Base-by-base conservation (phyloP, 2,797 vertebrate species). In the Acrocephalus scirpaceus region DNA sequence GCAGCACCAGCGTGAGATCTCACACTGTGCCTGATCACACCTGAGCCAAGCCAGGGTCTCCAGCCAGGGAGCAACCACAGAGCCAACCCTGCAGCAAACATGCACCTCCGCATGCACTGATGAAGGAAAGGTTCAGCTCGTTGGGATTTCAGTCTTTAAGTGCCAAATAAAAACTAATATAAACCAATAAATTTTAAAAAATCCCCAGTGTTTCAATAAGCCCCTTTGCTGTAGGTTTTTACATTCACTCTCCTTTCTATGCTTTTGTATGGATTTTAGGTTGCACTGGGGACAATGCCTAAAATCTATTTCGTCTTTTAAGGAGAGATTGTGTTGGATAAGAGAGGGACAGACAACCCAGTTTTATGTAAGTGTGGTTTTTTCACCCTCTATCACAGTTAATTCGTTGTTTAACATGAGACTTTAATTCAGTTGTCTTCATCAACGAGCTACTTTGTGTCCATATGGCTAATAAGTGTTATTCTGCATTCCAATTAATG, bases 381-480 rank as follows among this genome's bases (percentile, higher is more conserved):
- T 95, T 93, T 60, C 79, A 88, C 66, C 65, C 73, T 74, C 17
- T 83, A 74, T 92, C 71, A 90, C 77, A 94, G 82, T 76, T 88
- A 96, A 96, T 95, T 95, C 86, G 69, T 90, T 92, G 86, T 96
- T 96, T 91, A 81, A 83, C 88, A 75, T 48, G 73, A 89, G 48
- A 62, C 77, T 95, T 93, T 96, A 97, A 96, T 95, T 95, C 92
- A 84, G 70, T 96, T 95, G 90, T 94, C 93, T 96, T 92, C 91
- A 94, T 96, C 85, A 92, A 94, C 5, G 16, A 95, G 67, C 82
- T 97, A 88, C 93, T 96, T 95, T 97, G 94, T 95, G 95, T 95
- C 95, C 95, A 94, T 95, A 95, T 92, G 93, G 92, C 89, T 96
- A 96, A 96, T 94, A 97, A 96, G 88, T 94, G 90, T 95, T 90